A percentile compares a stretch with the other conserved stretches of the same genome.
Evolutionary conservation across 2,113 vertebrate genomes (phyloP).

Genomic region (Synchiropus splendidus): DNA sequence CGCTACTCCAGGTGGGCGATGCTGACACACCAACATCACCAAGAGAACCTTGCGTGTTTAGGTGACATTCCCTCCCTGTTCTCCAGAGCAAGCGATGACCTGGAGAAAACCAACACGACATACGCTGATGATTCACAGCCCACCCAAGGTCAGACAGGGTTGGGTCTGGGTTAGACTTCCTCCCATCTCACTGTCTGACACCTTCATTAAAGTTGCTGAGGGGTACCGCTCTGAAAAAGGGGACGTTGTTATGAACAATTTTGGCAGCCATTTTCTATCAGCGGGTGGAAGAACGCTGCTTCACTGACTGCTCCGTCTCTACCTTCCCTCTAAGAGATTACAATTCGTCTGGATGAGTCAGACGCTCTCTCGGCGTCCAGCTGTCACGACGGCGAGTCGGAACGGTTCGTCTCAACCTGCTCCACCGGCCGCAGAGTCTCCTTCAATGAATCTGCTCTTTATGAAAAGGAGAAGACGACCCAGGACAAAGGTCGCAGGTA

Average conservation of each 20-base stretch:
- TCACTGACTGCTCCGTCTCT: slow-evolving; percentile 1
- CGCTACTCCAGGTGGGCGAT: slow-evolving; percentile 76
- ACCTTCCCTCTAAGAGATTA: slow-evolving; percentile 69
- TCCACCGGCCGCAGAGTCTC: slow-evolving; percentile 83
- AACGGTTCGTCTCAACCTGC: slow-evolving; percentile 78
- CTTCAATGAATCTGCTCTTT: slow-evolving; percentile 90
- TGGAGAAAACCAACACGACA: slow-evolving; percentile 90
- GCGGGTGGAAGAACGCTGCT: background rate
- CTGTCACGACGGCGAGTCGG: slow-evolving; percentile 73
- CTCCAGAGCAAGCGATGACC: slow-evolving; percentile 84
- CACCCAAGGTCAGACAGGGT: slow-evolving; percentile 71
- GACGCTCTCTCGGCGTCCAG: slow-evolving; percentile 72
- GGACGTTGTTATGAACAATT: too few relatives aligned
- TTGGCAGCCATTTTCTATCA: too few relatives aligned
- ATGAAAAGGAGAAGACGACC: slow-evolving; percentile 77
- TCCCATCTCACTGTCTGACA: too few relatives aligned
- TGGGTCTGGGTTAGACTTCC: too few relatives aligned
- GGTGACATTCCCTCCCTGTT: background rate
- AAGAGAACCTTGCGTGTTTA: too few relatives aligned
- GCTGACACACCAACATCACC: too few relatives aligned
- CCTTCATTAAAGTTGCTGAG: too few relatives aligned
- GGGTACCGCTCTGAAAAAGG: too few relatives aligned
- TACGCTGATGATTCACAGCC: slow-evolving; percentile 86
- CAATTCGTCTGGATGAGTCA: slow-evolving; percentile 77
- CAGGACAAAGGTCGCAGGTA: slow-evolving; percentile 91